Evolutionary conservation across 64 coral and sea anemone species (phyloP).

Genomic region (Montipora foliosa): DNA sequence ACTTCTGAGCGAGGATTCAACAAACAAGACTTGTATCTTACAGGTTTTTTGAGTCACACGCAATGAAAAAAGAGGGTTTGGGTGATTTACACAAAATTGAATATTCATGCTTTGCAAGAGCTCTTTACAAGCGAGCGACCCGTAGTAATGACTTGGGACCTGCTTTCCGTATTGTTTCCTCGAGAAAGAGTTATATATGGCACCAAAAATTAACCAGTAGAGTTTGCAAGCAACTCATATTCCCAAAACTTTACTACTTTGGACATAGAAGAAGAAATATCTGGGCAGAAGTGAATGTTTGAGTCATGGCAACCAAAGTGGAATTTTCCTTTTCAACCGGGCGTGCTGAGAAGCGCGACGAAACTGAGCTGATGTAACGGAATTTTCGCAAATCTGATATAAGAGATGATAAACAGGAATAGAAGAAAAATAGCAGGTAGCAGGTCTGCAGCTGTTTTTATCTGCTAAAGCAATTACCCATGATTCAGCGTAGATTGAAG

Average conservation of each 20-base stretch:
- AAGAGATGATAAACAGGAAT: constrained; percentile 22
- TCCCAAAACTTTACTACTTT: background rate
- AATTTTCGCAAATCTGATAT: constrained; percentile 27
- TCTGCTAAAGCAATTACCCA: constrained; percentile 15
- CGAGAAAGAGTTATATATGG: constrained; percentile 31
- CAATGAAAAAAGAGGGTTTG: constrained; percentile 61
- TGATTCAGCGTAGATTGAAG: background rate
- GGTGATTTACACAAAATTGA: constrained; percentile 65
- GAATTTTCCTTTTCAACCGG: background rate
- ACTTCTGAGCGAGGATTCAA: constrained; percentile 27
- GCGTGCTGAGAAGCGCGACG: background rate
- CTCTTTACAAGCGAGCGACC: constrained; percentile 61
- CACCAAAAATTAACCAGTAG: constrained; percentile 35
- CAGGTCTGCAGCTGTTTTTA: background rate
- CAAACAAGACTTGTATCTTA: constrained; percentile 67
- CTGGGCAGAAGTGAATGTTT: background rate
- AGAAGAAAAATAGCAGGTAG: constrained; percentile 5
- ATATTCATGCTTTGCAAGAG: constrained; percentile 75
- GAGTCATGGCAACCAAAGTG: background rate
- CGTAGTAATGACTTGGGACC: constrained; percentile 42
- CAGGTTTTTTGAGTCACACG: constrained; percentile 67
- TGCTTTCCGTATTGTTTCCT: constrained; percentile 60
- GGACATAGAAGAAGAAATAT: background rate
- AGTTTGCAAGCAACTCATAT: constrained; percentile 1
- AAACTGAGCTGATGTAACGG: constrained; percentile 28